Base-by-base conservation (phyloP, 2,797 vertebrate genomes). In the Hyperoplus immaculatus region DNA sequence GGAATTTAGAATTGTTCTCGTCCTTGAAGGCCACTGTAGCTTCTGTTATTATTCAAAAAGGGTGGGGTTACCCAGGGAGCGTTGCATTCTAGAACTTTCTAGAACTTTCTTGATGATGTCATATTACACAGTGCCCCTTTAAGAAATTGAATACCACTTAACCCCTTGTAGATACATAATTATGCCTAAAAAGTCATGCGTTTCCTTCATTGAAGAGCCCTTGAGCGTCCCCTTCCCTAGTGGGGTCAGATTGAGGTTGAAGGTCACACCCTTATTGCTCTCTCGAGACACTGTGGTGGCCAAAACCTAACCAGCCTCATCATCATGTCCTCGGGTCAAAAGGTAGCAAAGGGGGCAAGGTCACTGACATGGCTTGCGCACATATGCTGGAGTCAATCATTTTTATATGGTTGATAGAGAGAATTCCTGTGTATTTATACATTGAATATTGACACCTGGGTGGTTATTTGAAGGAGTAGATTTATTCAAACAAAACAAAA, bases 241-340 rank as follows among this genome's bases (percentile, higher is more conserved):
- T 43, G 41, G 67, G 82, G 75, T 88, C 76, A 84, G 45, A 57
- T 61, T 16, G 14, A 71, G 85, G 83, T 47, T 60, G 78, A 71
- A 93, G 82, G 82, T 86, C 75, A 8, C 55, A 64, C 82, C 38
- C 81, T 75, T 76, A 85, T 87, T 86, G 72, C 81, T 86, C 81
- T 88, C 85, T 36, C 2, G 80, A 80, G 89, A 89, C 75, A 58
- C 58, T 69, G 62, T 57, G 66, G 63, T 86, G 81, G 87, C 82
- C 87, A 72, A 56, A 84, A 84, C 78, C 81, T 85, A 84, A 72
- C 69, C 64, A 42, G 78, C 57, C 63, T 80, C 49, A 77, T 87
- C 68, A 64, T 68, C 42, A 5, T 78, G 77, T 81, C 87, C 87
- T 74, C 21, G 7, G 84, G 87, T 91, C 87, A 87, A 79, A 88